Conservation (phyloP, 2,113 vertebrate genomes). For the Calonectris borealis region DNA sequence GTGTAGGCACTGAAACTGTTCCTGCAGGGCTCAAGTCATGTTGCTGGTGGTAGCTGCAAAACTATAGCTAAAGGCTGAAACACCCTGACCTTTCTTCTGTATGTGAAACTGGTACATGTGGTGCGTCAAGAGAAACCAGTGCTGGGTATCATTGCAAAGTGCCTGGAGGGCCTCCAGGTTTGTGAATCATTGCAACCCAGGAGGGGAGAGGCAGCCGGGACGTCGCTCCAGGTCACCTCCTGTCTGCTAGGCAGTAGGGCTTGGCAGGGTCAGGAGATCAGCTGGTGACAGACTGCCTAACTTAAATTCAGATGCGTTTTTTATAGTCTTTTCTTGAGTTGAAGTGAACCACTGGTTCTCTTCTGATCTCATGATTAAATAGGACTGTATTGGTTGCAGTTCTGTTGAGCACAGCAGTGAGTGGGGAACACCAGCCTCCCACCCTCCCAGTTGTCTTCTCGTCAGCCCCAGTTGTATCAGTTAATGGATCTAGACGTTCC, state of each 20-base stretch:
- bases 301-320: neutral
- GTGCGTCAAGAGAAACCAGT: neutral
- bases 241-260: neutral
- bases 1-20: neutral
- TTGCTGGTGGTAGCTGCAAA: neutral
- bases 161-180: neutral
- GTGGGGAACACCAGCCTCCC: neutral
- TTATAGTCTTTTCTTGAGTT: neutral
- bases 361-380: neutral
- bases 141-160: neutral
- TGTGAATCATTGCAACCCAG: neutral
- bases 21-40: neutral
- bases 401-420: neutral
- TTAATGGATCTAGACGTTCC: fast-evolving
- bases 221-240: neutral
- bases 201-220: neutral
- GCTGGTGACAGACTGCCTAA: neutral
- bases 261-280: neutral
- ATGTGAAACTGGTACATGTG: neutral
- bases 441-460: neutral
- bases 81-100: neutral
- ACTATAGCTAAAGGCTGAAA: neutral
- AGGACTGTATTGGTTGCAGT: neutral
- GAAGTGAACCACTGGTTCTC: neutral
- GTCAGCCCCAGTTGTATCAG: neutral